Percentiles rank a stretch among this genome's conserved stretches.
These are phyloP conservation scores for Congeria kusceri DNA, from an alignment of 2,888 invertebrate genomes.

Conservation along the genomic window DNA sequence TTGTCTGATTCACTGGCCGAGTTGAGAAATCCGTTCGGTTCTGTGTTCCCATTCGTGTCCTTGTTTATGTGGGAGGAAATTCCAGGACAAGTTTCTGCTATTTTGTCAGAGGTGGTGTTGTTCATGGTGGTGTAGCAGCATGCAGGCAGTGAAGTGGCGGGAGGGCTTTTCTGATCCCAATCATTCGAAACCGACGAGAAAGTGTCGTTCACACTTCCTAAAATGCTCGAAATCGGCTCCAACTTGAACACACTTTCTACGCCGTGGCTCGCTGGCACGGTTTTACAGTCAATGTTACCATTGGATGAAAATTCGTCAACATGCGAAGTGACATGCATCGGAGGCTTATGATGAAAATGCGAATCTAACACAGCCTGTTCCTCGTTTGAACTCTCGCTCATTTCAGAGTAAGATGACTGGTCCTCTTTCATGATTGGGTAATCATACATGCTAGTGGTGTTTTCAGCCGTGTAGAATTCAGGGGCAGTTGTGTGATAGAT, in stretches of 20 bases:
- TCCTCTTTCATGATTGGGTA: slow-evolving; percentile 81
- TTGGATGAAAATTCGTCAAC: no score
- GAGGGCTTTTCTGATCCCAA: slow-evolving; percentile 15
- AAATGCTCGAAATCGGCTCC: slow-evolving; percentile 90
- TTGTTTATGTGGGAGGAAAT: slow-evolving; percentile 83
- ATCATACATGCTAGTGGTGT: slow-evolving; percentile 77
- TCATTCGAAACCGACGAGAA: slow-evolving; percentile 70
- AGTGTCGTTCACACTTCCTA: slow-evolving; percentile 80
- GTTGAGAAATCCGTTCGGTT: slow-evolving; percentile 34
- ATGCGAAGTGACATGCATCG: neutral
- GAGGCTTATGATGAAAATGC: slow-evolving; percentile 35
- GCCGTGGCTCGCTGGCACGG: neutral
- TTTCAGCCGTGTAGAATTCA: slow-evolving; percentile 79
- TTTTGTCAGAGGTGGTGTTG: slow-evolving; percentile 79
- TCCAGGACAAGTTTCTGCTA: slow-evolving; percentile 80
- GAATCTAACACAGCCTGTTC: slow-evolving; percentile 59
- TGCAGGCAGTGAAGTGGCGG: slow-evolving; percentile 58
- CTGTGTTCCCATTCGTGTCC: slow-evolving; percentile 45
- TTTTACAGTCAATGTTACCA: neutral
- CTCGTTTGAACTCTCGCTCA: slow-evolving; percentile 84
- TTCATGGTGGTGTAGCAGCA: slow-evolving; percentile 79
- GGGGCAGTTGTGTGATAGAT: slow-evolving; percentile 44
- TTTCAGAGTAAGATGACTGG: slow-evolving; percentile 84
- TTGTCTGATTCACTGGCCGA: slow-evolving; percentile 54
- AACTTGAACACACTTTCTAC: slow-evolving; percentile 87